Conservation (phyloP, 2,113 vertebrate species). For the human region GRCh38 chr4:21002501-21003000, state of each 20-base stretch:
- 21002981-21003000: neutral
- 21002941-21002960: neutral
- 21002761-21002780: too few species aligned
- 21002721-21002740: neutral
- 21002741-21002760: neutral
- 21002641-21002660: fast-evolving
- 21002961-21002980: neutral
- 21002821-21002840: neutral
- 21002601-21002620: neutral
- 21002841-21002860: neutral
- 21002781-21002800: neutral
- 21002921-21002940: neutral
- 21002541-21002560: neutral
- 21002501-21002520: neutral
- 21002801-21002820: neutral
- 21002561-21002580: neutral
- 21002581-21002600: neutral
- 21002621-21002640: neutral
- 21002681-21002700: neutral
- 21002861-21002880: neutral
- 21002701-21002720: neutral
- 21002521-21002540: neutral
- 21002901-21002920: neutral
- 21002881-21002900: neutral
- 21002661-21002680: neutral